phyloP scores from a whole-genome alignment of 2,113 vertebrate species.

The Talpa occidentalis region DNA sequence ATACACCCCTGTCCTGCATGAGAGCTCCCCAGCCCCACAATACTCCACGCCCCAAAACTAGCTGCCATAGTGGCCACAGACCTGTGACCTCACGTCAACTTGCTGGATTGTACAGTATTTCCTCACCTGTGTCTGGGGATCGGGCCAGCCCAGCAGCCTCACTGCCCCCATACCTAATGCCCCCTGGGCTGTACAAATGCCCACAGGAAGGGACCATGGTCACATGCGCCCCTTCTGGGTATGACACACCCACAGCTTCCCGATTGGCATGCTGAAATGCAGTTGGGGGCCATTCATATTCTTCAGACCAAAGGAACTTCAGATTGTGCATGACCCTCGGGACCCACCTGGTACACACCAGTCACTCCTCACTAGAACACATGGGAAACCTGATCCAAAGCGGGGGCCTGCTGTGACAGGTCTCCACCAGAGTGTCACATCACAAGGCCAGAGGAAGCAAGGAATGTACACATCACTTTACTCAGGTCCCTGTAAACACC shows the following conservation, averaged over 20 bases:
- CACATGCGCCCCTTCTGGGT: background rate
- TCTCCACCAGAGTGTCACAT: no score
- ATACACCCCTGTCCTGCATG: background rate
- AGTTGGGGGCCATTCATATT: background rate
- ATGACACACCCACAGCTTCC: accelerated
- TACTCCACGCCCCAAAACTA: background rate
- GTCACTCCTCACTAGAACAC: background rate
- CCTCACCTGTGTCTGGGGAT: background rate
- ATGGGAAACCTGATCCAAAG: background rate
- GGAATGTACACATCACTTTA: no score
- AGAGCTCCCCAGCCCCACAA: background rate
- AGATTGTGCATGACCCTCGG: accelerated
- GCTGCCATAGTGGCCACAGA: background rate
- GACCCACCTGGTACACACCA: background rate
- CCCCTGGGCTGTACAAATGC: no score
- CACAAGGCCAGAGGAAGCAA: background rate
- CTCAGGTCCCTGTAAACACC: background rate
- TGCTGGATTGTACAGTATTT: background rate
- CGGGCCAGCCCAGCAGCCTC: accelerated
- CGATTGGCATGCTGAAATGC: accelerated
- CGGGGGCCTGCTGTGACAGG: background rate
- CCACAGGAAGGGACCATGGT: background rate
- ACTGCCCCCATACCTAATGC: no score
- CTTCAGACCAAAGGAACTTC: background rate
- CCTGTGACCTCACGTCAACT: accelerated